These are phyloP conservation scores for Criorhina ranunculi DNA, from an alignment of 2,888 invertebrate genomes.

Conservation along the genomic window DNA sequence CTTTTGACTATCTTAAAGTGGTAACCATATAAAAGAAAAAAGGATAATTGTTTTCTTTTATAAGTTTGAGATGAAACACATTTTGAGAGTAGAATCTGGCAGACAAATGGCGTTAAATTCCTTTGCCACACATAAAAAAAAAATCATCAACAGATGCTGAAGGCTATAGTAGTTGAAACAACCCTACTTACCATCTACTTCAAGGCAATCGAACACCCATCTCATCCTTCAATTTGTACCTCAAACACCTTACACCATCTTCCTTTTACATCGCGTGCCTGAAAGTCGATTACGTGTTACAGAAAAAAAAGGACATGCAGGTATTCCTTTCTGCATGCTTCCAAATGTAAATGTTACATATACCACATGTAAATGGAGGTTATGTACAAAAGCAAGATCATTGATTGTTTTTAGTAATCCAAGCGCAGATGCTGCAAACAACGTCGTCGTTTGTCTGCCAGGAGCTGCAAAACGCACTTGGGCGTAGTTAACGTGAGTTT, in stretches of 20 bases:
- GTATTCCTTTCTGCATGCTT: no score
- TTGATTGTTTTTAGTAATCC: conserved; percentile 64
- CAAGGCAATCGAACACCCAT: neutral
- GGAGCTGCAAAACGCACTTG: conserved; percentile 48
- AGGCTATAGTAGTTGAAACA: no score
- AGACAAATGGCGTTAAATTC: no score
- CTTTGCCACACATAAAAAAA: no score
- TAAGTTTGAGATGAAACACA: no score
- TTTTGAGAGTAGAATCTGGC: no score
- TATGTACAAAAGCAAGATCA: neutral
- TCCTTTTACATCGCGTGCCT: conserved; percentile 10
- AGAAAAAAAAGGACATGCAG: neutral
- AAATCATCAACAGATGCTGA: no score
- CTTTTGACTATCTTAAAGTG: no score
- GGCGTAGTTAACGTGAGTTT: conserved; percentile 73
- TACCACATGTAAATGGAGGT: no score
- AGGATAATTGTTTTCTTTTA: no score
- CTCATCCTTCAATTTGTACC: neutral
- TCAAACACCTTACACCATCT: conserved; percentile 1
- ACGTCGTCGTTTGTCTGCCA: conserved; percentile 37
- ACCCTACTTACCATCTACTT: no score
- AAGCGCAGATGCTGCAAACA: conserved; percentile 32
- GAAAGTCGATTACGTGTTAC: neutral
- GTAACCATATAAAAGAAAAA: no score
- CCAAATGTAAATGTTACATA: neutral